Base-by-base conservation (phyloP, 2,797 vertebrate species). In the Cryptoprocta ferox region DNA sequence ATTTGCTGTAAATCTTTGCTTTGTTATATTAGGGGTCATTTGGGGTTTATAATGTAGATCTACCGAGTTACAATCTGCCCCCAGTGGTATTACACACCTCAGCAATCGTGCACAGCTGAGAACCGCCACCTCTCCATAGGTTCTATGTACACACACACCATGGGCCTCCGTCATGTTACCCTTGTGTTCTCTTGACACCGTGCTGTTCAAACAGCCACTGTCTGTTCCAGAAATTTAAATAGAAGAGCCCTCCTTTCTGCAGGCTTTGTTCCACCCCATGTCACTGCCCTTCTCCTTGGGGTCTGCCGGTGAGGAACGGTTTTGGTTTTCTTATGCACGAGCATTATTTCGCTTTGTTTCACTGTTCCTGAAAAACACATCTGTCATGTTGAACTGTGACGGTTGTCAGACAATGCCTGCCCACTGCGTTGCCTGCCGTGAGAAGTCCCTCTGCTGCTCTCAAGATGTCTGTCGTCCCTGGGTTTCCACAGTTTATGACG, bases 281-380 rank as follows among this genome's bases (percentile, higher is more conserved):
- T 71, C 68, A 6, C 37, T 4, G 37, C 24, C 75, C 75, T 42
- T 24, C 30, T 73, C 50, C 66, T 53, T 26, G 83, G 12, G 26
- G 26, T 42, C 21, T 39, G 45, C 37, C 8, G 35, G 48, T 21
- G 6, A 56, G 0, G 1, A n/a, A 4, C 0, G 0, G 5, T 75
- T 32, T n/a, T 10, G 32, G 85, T 16, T 32, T 39, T 10, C 12
- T 5, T 8, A 16, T 30, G 35, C 28, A 8, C 2, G 10, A 39
- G 21, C 8, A 32, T 87, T 59, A 21, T 24, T 59, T 59, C 19
- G 3, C 50, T 70, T 73, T 39, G 8, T 32, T 14, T 87, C 28
- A 39, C 48, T 14, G 1, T 42, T 87, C 14, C 21, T 7, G 53
- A 88, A 45, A 88, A 8, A 45, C 6, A 12, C 11, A 5, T 16